Base-by-base conservation (phyloP, 2,888 invertebrate species). In the Microctonus aethiopoides region DNA sequence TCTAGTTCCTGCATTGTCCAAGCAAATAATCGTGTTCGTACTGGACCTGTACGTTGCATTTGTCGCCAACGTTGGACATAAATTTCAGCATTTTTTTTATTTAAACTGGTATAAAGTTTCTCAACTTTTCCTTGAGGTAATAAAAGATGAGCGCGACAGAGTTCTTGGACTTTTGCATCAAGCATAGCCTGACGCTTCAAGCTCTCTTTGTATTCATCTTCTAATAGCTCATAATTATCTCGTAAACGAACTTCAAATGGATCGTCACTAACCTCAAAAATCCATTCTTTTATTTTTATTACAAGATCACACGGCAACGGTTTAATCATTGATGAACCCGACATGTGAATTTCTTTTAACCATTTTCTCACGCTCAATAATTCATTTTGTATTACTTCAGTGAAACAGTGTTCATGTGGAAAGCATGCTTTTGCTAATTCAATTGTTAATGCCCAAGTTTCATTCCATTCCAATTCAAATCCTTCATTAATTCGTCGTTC, bases 161-260 rank as follows among this genome's bases (percentile, higher is more conserved):
- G 89, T 82, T 95, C 94, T 16, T 91, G 90, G 20, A 95, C 94
- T 89, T 96, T 97, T 22, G 94, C 92, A 80, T 97, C 97, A 29
- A 99, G 89, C 90, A 97, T 93, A 68, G 94, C 92, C 72, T 94
- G 91, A 22, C 99, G 89, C 83, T 97, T 97, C 79, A 96, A 90
- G 81, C 95, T 95, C 85, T 99, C 99, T 78, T 94, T 93, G 81
- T 96, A 96, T 85, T 99, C 99, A 81, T 99, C 99, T 81, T 96
- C 96, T 59, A 98, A 86, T 0, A 99, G 88, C 83, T 98, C 98
- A 85, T 96, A 98, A 86, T 98, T 99, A 79, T 98, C 97, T 0
- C 98, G 91, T 7, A 99, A 88, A 81, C 95, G 96, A 2, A 98
- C 97, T 88, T 99, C 99, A 83, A 99, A 99, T 0, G 98, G 98